These are phyloP conservation scores for Tholera decimalis DNA, from an alignment of 2,888 invertebrate species.

Conservation along the genomic window DNA sequence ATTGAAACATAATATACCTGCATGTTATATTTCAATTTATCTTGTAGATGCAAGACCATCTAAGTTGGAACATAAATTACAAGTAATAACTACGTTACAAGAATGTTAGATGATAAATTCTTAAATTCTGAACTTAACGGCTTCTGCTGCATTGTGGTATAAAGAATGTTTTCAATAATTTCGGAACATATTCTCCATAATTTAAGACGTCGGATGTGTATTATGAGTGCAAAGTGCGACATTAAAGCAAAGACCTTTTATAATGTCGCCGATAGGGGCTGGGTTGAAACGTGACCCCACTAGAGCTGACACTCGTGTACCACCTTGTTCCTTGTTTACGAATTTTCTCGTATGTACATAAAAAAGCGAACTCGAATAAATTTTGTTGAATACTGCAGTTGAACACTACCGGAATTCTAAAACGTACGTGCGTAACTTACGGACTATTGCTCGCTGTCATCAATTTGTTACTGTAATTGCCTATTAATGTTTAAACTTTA, in stretches of 20 bases:
- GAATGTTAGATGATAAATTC: slow-evolving; percentile 45
- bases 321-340: background rate
- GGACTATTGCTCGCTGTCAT: slow-evolving; percentile 4
- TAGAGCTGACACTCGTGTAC: slow-evolving; percentile 15
- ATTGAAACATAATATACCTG: slow-evolving; percentile 31
- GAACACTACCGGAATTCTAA: background rate
- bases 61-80: slow-evolving; percentile 44
- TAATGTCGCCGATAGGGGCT: slow-evolving; percentile 28
- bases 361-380: background rate
- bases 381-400: background rate
- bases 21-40: slow-evolving; percentile 45
- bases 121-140: slow-evolving; percentile 32
- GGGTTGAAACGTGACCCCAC: slow-evolving; percentile 42
- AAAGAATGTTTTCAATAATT: slow-evolving; percentile 50
- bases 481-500: background rate
- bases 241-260: slow-evolving; percentile 46
- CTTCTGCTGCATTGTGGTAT: slow-evolving; percentile 2
- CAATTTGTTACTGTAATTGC: slow-evolving; percentile 1
- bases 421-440: slow-evolving; percentile 13
- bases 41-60: slow-evolving; percentile 10
- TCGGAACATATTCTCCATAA: slow-evolving; percentile 39
- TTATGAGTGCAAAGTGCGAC: slow-evolving; percentile 32
- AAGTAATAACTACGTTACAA: slow-evolving; percentile 43
- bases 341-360: background rate
- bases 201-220: slow-evolving; percentile 42